Conservation (phyloP, 2,888 invertebrate species). For the Leptinotarsa tumamoca region DNA sequence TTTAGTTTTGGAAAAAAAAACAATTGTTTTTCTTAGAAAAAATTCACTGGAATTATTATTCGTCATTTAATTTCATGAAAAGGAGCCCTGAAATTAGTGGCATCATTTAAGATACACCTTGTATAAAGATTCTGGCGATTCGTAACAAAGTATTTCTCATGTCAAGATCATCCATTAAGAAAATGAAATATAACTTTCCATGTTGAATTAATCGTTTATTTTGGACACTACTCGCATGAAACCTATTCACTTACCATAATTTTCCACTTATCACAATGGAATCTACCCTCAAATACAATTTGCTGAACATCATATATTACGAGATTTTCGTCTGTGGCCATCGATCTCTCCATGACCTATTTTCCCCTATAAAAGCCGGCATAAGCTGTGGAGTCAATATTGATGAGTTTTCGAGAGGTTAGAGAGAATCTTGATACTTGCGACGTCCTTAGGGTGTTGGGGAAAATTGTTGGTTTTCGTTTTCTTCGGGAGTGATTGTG, state of each 20-base stretch:
- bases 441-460: not conserved
- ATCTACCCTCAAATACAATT: not conserved
- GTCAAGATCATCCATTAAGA: not conserved
- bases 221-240: not conserved
- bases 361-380: not conserved
- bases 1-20: no score
- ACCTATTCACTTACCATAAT: not conserved
- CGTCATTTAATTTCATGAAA: no score
- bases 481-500: not conserved
- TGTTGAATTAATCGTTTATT: not conserved
- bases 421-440: not conserved
- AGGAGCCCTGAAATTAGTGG: no score
- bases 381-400: not conserved
- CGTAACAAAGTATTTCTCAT: no score
- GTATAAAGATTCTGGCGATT: no score
- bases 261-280: slow-evolving; percentile 2
- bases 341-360: not conserved
- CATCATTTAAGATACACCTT: no score
- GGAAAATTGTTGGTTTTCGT: not conserved
- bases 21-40: no score
- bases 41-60: no score
- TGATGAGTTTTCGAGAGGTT: slow-evolving; percentile 7
- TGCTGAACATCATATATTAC: not conserved
- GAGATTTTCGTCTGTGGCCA: not conserved
- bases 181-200: not conserved